Evolutionary conservation across 2,113 vertebrate species (phyloP).

Genomic region (Hipposideros armiger): DNA sequence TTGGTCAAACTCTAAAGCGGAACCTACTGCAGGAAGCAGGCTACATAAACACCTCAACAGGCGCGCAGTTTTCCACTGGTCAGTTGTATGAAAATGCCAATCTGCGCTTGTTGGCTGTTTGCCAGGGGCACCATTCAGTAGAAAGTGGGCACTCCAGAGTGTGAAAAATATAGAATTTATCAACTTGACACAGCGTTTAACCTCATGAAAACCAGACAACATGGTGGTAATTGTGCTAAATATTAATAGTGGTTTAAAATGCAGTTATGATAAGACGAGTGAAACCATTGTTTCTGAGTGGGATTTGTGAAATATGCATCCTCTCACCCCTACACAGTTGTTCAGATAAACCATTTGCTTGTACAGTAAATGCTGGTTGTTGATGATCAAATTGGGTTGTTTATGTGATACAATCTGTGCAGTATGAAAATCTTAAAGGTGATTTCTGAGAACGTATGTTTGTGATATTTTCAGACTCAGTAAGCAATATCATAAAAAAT

Average conservation of each 20-base stretch:
- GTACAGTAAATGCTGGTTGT: slow-evolving; percentile 12
- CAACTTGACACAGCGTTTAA: slow-evolving; percentile 53
- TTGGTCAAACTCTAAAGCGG: not conserved
- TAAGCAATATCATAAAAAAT: slow-evolving; percentile 64
- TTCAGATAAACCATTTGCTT: slow-evolving; percentile 51
- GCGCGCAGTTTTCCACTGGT: not conserved
- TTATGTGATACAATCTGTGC: slow-evolving; percentile 47
- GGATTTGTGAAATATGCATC: slow-evolving; percentile 20
- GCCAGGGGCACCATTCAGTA: not conserved
- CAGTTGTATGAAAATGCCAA: not conserved
- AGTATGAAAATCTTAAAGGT: slow-evolving; percentile 51
- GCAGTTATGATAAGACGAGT: slow-evolving; percentile 28
- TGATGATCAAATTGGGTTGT: slow-evolving; percentile 60
- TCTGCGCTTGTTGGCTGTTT: not conserved
- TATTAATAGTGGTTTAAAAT: slow-evolving; percentile 71
- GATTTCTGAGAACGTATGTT: slow-evolving; percentile 68
- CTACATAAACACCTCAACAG: not conserved
- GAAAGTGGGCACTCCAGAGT: slow-evolving; percentile 27
- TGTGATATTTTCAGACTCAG: slow-evolving; percentile 69
- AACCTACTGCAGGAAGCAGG: not conserved
- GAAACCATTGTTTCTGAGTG: not conserved
- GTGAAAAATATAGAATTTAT: slow-evolving; percentile 60
- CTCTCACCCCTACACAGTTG: not conserved
- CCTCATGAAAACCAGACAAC: slow-evolving; percentile 63
- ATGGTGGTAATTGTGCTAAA: slow-evolving; percentile 30